Evolutionary conservation across 2,888 invertebrate species (phyloP).

Genomic region (Sinhomidia bicolor): DNA sequence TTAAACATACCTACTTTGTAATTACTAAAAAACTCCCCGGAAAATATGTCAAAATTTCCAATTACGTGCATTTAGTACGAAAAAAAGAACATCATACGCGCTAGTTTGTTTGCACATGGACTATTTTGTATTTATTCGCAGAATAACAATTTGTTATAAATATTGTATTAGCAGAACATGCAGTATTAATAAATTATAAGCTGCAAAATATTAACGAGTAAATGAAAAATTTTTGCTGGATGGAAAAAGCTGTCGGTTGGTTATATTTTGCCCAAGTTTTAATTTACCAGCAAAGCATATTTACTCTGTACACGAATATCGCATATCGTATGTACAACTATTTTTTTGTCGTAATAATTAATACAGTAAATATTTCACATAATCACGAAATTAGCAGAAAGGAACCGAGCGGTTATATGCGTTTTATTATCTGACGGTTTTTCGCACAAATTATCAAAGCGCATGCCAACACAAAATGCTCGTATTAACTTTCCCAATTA

Average conservation of each 20-base stretch:
- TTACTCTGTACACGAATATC: background rate
- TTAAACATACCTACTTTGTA: background rate
- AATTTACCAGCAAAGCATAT: background rate
- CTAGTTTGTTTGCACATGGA: too few relatives aligned
- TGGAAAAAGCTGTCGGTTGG: too few relatives aligned
- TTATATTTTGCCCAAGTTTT: too few relatives aligned
- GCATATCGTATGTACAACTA: background rate
- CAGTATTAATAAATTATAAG: constrained; percentile 32
- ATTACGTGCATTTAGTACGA: background rate
- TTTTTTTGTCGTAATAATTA: background rate
- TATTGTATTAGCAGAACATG: background rate
- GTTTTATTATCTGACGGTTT: background rate
- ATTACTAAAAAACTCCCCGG: constrained; percentile 21
- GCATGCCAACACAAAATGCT: background rate
- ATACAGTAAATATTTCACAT: constrained; percentile 2
- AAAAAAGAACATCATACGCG: too few relatives aligned
- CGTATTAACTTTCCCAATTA: background rate
- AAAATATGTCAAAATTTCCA: constrained; percentile 49
- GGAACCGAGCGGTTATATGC: background rate
- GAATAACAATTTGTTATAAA: background rate
- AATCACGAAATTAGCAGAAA: constrained; percentile 16
- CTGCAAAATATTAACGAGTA: constrained; percentile 27
- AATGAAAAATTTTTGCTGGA: background rate
- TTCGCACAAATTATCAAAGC: constrained; percentile 8
- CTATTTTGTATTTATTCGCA: background rate